Evolutionary conservation across 2,113 vertebrate genomes (phyloP).

Genomic region (Scytalopus superciliaris): DNA sequence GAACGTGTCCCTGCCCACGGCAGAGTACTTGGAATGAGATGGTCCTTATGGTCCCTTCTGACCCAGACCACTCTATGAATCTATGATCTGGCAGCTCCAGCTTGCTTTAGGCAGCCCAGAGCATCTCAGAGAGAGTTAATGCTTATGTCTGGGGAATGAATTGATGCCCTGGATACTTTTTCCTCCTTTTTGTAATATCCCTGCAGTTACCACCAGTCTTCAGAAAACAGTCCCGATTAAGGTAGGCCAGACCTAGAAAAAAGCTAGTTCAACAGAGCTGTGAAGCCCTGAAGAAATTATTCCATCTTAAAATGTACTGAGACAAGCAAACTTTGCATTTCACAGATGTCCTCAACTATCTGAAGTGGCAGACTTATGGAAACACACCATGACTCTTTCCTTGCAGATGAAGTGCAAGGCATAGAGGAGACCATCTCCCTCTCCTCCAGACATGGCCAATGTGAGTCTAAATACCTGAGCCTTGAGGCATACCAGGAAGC

Average conservation of each 20-base stretch:
- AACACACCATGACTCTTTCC: rapidly evolving
- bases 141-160: neutral
- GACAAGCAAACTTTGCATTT: neutral
- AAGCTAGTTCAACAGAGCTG: neutral
- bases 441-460: neutral
- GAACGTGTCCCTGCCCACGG: neutral
- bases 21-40: neutral
- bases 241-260: neutral
- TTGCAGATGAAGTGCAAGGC: neutral
- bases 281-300: neutral
- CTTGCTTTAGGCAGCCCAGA: neutral
- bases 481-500: neutral
- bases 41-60: neutral
- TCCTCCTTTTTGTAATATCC: neutral
- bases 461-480: neutral
- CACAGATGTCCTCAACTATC: neutral
- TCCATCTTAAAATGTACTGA: neutral
- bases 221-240: neutral
- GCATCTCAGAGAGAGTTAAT: neutral
- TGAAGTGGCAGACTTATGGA: neutral
- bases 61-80: neutral
- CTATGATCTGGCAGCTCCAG: neutral
- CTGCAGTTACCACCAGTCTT: neutral
- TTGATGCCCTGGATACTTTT: neutral
- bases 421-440: rapidly evolving